Conservation (phyloP, 2,113 vertebrate species). For the Noturus placidus region DNA sequence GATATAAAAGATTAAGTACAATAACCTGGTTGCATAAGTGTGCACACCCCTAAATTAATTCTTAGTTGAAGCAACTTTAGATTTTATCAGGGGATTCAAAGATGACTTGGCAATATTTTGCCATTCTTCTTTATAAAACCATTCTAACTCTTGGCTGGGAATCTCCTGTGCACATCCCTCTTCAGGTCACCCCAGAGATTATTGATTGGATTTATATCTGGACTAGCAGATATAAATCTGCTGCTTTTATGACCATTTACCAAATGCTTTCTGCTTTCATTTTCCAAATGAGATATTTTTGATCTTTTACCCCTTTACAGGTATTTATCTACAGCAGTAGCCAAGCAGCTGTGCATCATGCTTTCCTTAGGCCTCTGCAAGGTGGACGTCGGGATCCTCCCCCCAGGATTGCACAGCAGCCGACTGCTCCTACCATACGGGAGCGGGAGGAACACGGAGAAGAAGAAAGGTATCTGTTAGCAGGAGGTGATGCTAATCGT, state of each 20-base stretch:
- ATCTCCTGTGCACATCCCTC: neutral
- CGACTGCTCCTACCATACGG: neutral
- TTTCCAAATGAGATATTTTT: neutral
- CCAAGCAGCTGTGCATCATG: slow-evolving; percentile 66
- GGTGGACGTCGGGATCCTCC: slow-evolving; percentile 54
- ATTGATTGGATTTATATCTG: neutral
- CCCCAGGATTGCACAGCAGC: slow-evolving; percentile 42
- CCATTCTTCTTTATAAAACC: neutral
- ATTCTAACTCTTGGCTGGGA: neutral
- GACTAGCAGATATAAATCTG: too few relatives aligned
- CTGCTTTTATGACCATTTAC: too few relatives aligned
- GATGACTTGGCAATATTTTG: neutral
- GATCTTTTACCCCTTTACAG: slow-evolving; percentile 48
- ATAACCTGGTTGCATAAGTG: too few relatives aligned
- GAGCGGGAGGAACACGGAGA: neutral
- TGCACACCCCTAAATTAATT: too few relatives aligned
- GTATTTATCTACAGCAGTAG: slow-evolving; percentile 62
- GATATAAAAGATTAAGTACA: too few relatives aligned
- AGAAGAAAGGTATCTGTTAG: neutral
- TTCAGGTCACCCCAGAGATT: neutral
- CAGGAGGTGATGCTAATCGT: slow-evolving; percentile 44
- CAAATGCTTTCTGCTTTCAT: too few relatives aligned
- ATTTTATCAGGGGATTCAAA: too few relatives aligned
- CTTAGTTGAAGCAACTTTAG: too few relatives aligned
- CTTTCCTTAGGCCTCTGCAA: slow-evolving; percentile 59